Base-by-base conservation (phyloP, 2,888 invertebrate species). In the Neocrepidodera transversa region DNA sequence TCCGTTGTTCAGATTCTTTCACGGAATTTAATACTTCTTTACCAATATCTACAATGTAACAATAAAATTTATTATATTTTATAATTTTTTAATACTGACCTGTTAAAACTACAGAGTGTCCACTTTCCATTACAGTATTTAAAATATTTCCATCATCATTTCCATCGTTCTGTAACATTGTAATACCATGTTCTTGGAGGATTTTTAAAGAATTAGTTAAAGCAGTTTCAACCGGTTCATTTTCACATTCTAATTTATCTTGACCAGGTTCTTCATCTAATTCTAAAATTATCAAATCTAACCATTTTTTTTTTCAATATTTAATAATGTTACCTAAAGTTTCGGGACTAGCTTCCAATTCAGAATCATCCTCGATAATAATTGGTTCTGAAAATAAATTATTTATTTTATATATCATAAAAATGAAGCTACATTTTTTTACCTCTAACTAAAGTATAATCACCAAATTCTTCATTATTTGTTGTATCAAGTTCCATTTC, bases 131-230 rank as follows among this genome's bases (percentile, higher is more conserved):
- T 26, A 93, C 93, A 60, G 86, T 88, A 66, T 89, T 88, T 57
- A 93, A 86, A 63, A 90, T 84, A 60, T 81, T 90, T 79, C 82
- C 86, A 68, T 88, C 87, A 76, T 93, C 93, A 10, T 63, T 55
- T 40, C 62, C 66, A 16, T 87, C 83, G 60, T 70, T 69, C 49
- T 92, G 90, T 76, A 94, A 85, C 87, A 95, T 89, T 42, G 92
- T 89, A 72, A 94, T 93, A 63, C 93, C 94, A 80, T 94, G 93
- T 68, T 87, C 86, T 76, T 93, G 90, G 60, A 95, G 82, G 79
- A 94, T 82, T 76, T 87, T 86, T 64, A 90, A 81, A 14, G 82
- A 82, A 63, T 82, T 82, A 0, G 72, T 67, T 55, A 74, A 67
- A 14, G 54, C 48, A n/a, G 57, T 74, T 8, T 57, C 16, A 14